Percentiles rank a stretch among this genome's conserved stretches.
Evolutionary conservation across 2,797 vertebrate species (phyloP).

Genomic region (Pitangus sulphuratus): DNA sequence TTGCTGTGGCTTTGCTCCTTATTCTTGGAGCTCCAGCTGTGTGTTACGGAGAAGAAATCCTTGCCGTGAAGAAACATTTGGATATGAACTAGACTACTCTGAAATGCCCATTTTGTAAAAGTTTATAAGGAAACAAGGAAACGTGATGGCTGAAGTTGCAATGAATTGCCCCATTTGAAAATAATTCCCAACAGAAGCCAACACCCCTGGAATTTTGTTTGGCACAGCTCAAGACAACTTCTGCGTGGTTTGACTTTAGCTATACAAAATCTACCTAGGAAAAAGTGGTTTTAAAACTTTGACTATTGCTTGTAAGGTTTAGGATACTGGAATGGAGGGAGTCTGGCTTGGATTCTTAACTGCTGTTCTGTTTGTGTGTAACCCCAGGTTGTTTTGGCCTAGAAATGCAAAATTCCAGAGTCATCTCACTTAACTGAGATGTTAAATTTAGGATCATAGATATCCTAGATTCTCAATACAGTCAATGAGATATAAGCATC

Average conservation of each 20-base stretch:
- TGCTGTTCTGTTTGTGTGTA: neutral
- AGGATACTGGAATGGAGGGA: neutral
- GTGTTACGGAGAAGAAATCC: neutral
- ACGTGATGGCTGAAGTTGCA: neutral
- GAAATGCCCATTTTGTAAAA: neutral
- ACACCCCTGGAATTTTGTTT: neutral
- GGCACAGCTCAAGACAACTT: neutral
- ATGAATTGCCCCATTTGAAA: neutral
- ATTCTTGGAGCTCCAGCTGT: neutral
- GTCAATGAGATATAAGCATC: neutral
- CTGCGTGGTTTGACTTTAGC: neutral
- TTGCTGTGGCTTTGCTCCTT: neutral
- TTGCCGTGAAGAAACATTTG: neutral
- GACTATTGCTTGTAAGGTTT: neutral
- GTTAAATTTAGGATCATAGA: conserved; percentile 50
- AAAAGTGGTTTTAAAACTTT: neutral
- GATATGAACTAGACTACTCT: neutral
- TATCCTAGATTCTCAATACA: conserved; percentile 59
- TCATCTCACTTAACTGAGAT: neutral
- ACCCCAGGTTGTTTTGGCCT: conserved; percentile 24
- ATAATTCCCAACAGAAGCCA: neutral
- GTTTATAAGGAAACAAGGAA: neutral
- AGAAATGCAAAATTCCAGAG: conserved; percentile 32
- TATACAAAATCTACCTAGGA: neutral
- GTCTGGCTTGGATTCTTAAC: neutral